Evolutionary conservation across 2,113 vertebrate genomes (phyloP).

Genomic region (Triplophysa siluroides): DNA sequence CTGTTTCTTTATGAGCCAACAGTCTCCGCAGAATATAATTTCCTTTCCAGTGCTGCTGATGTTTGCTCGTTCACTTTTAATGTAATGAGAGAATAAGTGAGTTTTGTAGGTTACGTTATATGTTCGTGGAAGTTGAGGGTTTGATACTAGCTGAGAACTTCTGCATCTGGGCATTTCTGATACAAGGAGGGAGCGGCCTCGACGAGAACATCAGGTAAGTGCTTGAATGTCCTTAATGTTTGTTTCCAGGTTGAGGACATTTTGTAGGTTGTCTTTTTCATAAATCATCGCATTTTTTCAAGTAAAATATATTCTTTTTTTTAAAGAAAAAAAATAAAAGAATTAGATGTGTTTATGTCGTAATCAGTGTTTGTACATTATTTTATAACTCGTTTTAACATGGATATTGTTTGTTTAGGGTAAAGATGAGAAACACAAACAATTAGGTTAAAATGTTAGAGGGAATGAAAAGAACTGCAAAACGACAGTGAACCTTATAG

Average conservation of each 20-base stretch:
- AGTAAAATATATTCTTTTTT: too few relatives aligned
- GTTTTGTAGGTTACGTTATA: neutral
- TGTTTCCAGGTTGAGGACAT: neutral
- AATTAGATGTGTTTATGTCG: neutral
- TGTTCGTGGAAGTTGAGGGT: neutral
- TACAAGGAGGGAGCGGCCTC: too few relatives aligned
- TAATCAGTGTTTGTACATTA: too few relatives aligned
- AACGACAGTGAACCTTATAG: neutral
- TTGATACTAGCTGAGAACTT: slow-evolving; percentile 4
- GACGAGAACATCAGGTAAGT: slow-evolving; percentile 23
- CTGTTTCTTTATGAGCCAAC: neutral
- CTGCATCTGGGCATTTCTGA: neutral
- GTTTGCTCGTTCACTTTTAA: neutral
- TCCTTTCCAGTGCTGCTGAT: slow-evolving; percentile 12
- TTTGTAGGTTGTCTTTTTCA: too few relatives aligned
- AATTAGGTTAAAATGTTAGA: neutral
- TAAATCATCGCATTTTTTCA: neutral
- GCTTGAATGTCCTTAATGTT: neutral
- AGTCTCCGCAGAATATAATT: slow-evolving; percentile 15
- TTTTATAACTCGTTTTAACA: neutral
- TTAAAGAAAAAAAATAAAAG: neutral
- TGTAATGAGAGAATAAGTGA: neutral
- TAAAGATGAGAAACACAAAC: neutral
- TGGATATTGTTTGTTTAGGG: neutral
- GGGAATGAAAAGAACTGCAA: neutral